Base-by-base conservation (phyloP, 2,888 invertebrate genomes). In the Pterobdella sp. region DNA sequence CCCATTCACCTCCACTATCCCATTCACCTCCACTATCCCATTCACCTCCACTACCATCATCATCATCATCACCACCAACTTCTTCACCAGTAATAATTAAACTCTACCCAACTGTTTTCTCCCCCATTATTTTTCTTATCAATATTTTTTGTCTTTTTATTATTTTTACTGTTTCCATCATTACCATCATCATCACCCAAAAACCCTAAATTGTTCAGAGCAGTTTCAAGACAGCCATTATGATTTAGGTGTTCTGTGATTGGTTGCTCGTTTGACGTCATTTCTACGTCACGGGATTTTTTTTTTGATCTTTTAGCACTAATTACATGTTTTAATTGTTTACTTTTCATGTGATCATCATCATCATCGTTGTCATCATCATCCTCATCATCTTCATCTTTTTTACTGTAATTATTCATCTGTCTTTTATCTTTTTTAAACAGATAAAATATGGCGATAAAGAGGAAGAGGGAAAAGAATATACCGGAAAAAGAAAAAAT, bases 401-500 rank as follows among this genome's bases (percentile, higher is more conserved):
- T 52, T 7, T 65, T 34, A 35, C 32, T 31, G 32, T 65, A 29
- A 4, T 65, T 34, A 32, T 65, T 32, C 32, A 22, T 32, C 3
- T 65, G 65, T 7, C 14, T 65, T 14, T 35, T 65, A 34, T 69
- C 52, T 31, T 34, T 26, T 29, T 37, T 2, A 52, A 49, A 69
- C 52, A 69, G 34, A 34, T 36, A 49, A n/a, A 69, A 14, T 0
- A 69, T 49, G 69, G 52, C 29, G n/a, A n/a, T 34, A 14, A 69
- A 14, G 69, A 69, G 26, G 52, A 69, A 34, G 32, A 69, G 52
- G 52, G 37, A 49, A 1, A 69, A 49, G 1, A 69, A 26, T 14
- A 69, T 52, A 29, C 69, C 52, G 26, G 69, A 69, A 22, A 52
- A 31, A 18, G 65, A 65, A 4, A 65, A 34, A 2, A 65, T 65